Conservation (phyloP, 2,797 vertebrate genomes). For the Amblyraja radiata region DNA sequence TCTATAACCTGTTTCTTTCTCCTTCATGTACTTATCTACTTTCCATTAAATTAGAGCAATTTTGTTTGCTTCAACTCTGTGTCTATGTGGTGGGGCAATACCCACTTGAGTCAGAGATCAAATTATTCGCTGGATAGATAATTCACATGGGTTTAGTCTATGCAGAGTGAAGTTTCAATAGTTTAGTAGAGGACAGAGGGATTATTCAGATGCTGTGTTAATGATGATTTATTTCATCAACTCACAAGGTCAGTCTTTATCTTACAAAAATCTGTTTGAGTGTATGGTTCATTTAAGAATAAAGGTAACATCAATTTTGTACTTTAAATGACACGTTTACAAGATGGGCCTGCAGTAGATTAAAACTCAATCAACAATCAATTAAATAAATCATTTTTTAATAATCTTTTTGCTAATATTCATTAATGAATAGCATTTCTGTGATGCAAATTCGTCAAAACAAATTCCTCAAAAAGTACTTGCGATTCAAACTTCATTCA, state of each 20-base stretch:
- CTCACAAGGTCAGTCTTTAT: constrained; percentile 17
- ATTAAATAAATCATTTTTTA: background rate
- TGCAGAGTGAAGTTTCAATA: background rate
- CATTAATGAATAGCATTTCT: constrained; percentile 15
- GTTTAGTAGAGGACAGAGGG: background rate
- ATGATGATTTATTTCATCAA: background rate
- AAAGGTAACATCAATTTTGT: background rate
- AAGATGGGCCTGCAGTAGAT: background rate
- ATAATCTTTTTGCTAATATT: background rate
- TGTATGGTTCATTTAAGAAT: background rate
- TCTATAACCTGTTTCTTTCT: background rate
- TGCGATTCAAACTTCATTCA: background rate
- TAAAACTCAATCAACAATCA: background rate
- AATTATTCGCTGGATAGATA: background rate
- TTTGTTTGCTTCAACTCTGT: background rate
- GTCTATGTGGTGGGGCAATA: background rate
- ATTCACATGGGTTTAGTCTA: background rate
- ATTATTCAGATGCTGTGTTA: background rate
- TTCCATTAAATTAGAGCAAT: background rate
- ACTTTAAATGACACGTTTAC: background rate
- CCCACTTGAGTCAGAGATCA: background rate
- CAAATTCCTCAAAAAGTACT: background rate
- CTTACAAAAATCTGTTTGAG: background rate
- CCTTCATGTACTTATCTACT: background rate
- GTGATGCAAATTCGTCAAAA: background rate